Conservation (phyloP, 2,113 vertebrate species). For the Rousettus leschenaultii region DNA sequence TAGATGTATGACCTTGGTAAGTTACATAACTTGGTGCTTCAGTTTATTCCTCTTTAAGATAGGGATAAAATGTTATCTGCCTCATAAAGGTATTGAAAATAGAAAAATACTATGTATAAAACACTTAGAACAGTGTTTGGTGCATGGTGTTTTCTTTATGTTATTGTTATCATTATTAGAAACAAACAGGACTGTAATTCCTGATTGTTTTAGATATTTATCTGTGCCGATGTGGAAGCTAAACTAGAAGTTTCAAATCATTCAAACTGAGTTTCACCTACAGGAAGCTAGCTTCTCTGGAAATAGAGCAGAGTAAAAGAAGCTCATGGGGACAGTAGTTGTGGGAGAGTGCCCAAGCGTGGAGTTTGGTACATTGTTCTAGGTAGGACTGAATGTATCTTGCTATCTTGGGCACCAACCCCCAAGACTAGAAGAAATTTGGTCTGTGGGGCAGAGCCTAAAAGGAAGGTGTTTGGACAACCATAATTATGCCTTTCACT, state of each 20-base stretch:
- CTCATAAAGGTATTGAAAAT: not conserved
- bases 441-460: not conserved
- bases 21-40: not conserved
- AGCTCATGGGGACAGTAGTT: not conserved
- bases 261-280: not conserved
- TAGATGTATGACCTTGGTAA: not conserved
- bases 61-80: not conserved
- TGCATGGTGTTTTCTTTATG: not conserved
- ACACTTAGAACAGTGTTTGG: not conserved
- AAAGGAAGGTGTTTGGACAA: not conserved
- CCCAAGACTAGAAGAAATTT: not conserved
- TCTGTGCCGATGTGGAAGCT: not conserved
- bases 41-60: not conserved
- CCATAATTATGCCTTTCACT: not conserved
- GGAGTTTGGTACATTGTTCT: not conserved
- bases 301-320: not conserved
- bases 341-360: not conserved
- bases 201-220: not conserved
- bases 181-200: not conserved
- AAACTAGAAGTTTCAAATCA: not conserved
- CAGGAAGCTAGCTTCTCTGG: not conserved
- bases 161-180: not conserved
- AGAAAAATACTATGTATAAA: not conserved
- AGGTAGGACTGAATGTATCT: not conserved
- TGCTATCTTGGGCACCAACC: not conserved